Evolutionary conservation across 2,797 vertebrate species (phyloP).

Genomic region (Squalus acanthias): DNA sequence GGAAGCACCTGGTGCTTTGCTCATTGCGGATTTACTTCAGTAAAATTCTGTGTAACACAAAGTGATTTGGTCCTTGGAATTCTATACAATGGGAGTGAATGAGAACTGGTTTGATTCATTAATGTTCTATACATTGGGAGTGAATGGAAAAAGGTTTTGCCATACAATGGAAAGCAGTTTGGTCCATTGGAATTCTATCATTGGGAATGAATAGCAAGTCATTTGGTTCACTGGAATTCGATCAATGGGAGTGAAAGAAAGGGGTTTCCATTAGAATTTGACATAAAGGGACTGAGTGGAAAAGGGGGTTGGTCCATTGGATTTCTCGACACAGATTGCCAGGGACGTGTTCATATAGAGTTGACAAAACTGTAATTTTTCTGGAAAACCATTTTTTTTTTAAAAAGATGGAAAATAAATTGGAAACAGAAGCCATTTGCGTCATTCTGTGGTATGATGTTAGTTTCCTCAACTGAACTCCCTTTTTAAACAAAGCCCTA

Average conservation of each 20-base stretch:
- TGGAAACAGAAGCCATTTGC: neutral
- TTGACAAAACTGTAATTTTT: neutral
- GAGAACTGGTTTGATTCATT: neutral
- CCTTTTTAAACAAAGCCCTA: neutral
- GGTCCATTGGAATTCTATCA: neutral
- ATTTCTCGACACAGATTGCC: neutral
- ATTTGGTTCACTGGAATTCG: neutral
- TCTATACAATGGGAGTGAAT: neutral
- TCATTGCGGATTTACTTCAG: neutral
- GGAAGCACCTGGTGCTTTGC: neutral
- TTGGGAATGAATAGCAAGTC: neutral
- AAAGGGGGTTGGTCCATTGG: neutral
- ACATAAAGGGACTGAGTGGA: neutral
- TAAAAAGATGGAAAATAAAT: neutral
- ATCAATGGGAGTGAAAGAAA: neutral
- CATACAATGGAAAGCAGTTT: neutral
- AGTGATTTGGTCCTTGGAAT: neutral
- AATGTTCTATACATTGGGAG: neutral
- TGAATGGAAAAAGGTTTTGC: neutral
- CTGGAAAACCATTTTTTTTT: neutral
- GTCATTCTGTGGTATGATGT: neutral
- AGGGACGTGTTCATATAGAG: neutral
- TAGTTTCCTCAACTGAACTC: neutral
- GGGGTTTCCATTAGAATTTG: neutral
- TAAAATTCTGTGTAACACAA: neutral